These are phyloP conservation scores for Notoglanidium macrostoma DNA, from an alignment of 2,797 vertebrate genomes.

Conservation along the genomic window DNA sequence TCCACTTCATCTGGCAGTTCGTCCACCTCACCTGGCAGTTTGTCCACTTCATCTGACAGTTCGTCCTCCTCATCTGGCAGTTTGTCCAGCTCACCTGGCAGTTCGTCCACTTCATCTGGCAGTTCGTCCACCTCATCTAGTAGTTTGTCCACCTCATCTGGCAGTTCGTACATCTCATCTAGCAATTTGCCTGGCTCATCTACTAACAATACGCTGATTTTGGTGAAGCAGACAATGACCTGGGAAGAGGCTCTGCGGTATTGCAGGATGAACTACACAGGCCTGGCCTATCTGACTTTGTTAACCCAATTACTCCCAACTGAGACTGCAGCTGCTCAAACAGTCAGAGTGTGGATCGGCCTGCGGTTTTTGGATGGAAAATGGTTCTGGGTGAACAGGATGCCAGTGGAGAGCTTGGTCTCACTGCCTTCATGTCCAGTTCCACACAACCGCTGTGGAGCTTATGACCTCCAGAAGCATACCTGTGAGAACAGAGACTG, in stretches of 20 bases:
- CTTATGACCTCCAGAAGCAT: neutral
- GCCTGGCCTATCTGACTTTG: neutral
- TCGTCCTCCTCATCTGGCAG: neutral
- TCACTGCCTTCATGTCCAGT: conserved; percentile 6
- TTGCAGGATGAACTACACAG: conserved; percentile 27
- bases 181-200: neutral
- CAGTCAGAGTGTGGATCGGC: conserved; percentile 37
- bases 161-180: neutral
- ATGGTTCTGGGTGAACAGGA: conserved; percentile 34
- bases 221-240: conserved; percentile 29
- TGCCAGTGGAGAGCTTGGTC: neutral
- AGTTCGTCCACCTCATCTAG: too few relatives aligned
- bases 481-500: conserved; percentile 32
- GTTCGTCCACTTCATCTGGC: neutral
- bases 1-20: neutral
- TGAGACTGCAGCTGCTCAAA: neutral
- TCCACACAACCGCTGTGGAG: neutral
- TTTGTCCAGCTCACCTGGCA: neutral
- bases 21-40: neutral
- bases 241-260: conserved; percentile 37
- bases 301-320: neutral
- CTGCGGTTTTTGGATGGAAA: conserved; percentile 19
- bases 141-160: neutral
- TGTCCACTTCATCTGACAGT: neutral
- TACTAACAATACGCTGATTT: neutral